Evolutionary conservation across 2,113 vertebrate species (phyloP), one percentile per base, ranked within the genome.

Genomic region (Fregata magnificens): DNA sequence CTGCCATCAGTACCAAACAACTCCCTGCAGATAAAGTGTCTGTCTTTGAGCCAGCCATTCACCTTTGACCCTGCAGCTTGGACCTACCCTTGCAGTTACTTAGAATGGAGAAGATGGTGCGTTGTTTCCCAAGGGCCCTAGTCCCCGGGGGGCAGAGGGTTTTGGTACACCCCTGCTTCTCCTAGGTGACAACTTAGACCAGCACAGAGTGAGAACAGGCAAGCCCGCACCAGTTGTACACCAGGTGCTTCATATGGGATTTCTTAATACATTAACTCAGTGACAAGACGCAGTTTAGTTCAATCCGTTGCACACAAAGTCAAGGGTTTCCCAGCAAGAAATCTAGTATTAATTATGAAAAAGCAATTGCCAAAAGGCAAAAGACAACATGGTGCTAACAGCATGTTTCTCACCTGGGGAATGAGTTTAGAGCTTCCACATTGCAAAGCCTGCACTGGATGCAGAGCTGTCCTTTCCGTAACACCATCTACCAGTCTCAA

Each of bases 1-100:
- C 28, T 76, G 47, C 59, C 25, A 17, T 12, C 61, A 45, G 65
- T 53, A 56, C 19, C 45, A 53, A 56, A 53, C 6, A 40, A 11
- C 36, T 69, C 22, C 15, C 26, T 31, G 11, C 8, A 47, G 80
- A 76, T 44, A 1, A 52, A 44, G 49, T 2, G 1, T 50, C 21
- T 65, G 15, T 25, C 52, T 79, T 28, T 44, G 53, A 82, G 47
- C 18, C n/a, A 82, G 86, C 63, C 29, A 3, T 13, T 49, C 25
- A 4, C 19, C 5, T 45, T 24, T 81, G 56, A 11, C 9, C 2
- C 52, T 69, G 53, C 47, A 55, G 42, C 0, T 0, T 6, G 17
- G 65, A 73, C 73, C 44, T 24, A 28, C 16, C n/a, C 63, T 86
- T 78, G 42, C 5, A 26, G 49, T 40, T 40, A 5, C 34, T 88